A percentile compares a stretch with the other conserved stretches of the same genome.
Conservation (phyloP, 2,113 vertebrate genomes). For the cattle (Bos taurus) region DNA sequence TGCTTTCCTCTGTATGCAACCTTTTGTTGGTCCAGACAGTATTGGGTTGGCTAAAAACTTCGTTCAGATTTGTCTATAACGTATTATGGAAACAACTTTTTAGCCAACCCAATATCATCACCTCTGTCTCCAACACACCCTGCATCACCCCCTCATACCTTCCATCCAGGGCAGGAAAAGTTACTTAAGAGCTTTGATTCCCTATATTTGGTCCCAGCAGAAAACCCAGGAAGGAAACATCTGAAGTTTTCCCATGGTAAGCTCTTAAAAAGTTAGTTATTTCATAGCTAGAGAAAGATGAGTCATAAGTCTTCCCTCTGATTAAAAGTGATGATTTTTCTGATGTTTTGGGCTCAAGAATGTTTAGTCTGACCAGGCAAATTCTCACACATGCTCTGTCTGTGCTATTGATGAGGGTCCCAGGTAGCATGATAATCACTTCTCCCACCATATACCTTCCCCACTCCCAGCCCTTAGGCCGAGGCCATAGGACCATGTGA, state of each 20-base stretch:
- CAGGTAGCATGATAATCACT: not conserved
- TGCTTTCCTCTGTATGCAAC: not conserved
- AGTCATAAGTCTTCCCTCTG: not conserved
- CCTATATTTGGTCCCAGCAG: not conserved
- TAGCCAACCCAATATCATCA: not conserved
- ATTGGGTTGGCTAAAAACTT: not conserved
- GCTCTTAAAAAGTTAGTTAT: not conserved
- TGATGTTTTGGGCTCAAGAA: not conserved
- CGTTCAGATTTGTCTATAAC: not conserved
- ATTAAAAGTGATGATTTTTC: not conserved
- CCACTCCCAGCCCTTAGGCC: not conserved
- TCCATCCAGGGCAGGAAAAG: not conserved
- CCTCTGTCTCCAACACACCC: not conserved
- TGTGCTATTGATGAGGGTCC: not conserved
- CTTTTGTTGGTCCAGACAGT: not conserved
- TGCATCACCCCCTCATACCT: not conserved
- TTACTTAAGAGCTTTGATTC: not conserved
- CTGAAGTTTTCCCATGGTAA: not conserved
- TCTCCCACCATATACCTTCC: not conserved
- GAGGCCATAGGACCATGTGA: not conserved
- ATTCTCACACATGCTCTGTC: not conserved
- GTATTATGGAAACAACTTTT: not conserved
- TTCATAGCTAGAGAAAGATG: not conserved
- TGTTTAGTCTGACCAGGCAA: not conserved
- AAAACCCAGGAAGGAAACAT: not conserved